Evolutionary conservation across 2,113 vertebrate species (phyloP), one percentile per base, ranked within the genome.

Genomic region (Puffinus mauretanicus): DNA sequence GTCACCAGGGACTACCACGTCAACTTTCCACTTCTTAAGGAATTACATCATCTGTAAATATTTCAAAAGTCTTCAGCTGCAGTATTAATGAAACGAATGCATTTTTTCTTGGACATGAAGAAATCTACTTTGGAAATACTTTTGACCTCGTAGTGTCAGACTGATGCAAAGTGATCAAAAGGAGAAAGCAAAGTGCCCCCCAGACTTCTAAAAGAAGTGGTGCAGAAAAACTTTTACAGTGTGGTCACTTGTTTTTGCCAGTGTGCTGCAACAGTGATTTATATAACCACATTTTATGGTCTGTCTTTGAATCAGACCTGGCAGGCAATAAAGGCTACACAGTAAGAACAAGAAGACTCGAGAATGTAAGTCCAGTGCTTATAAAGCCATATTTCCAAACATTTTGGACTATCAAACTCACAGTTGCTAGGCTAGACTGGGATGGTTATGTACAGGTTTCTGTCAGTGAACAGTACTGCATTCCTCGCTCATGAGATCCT

Each of bases 401-500:
- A 0, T 32, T 86, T 49, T 30, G 9, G 14, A 62, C 29, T 26
- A 49, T 34, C 40, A 16, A 54, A 5, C n/a, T 19, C 52, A 26
- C 30, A 51, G 49, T 0, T 52, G 30, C 46, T 69, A 75, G 32
- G 18, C 52, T 44, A n/a, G 40, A 44, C 29, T 38, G 44, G 30
- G 55, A 61, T 27, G 13, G 64, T 47, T 38, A 11, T 1, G 6
- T 20, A 54, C 13, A 54, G 49, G 32, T 40, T 71, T 76, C 52
- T 51, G 30, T 51, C 38, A 13, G 7, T 24, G 24, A 86, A 16
- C 30, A 90, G 65, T 36, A n/a, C 24, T 44, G 51, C n/a, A 15
- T 0, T 13, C 42, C 34, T 87, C 4, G 2, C 65, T 75, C 61
- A 57, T 1, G 0, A 65, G 65, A 46, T 25, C 26, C 55, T 64